phyloP scores from a whole-genome alignment of 2,797 vertebrate species.

The Catostomus latipinnis region DNA sequence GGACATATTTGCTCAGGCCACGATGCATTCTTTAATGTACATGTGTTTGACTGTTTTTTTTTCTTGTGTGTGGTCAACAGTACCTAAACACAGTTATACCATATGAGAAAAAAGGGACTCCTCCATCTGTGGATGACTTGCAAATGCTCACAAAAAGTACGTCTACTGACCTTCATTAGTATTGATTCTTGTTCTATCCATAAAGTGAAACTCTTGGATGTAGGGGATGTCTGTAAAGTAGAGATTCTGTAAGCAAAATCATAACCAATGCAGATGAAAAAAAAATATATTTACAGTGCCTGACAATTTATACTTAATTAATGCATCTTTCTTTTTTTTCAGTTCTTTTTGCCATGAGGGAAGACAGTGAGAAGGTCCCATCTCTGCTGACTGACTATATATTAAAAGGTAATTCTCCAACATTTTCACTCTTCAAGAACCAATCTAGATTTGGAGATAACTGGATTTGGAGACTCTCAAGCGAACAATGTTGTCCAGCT shows the following conservation, averaged over 20 bases:
- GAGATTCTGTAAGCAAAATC: not conserved
- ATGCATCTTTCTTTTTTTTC: not conserved
- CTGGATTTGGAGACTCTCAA: too few species aligned
- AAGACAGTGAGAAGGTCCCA: slow-evolving; percentile 98
- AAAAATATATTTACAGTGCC: not conserved
- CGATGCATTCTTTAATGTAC: not conserved
- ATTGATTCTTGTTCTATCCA: not conserved
- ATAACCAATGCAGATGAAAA: not conserved
- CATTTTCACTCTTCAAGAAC: not conserved
- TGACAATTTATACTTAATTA: too few species aligned
- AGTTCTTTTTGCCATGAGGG: slow-evolving; percentile 98
- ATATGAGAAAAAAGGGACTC: slow-evolving; percentile 89
- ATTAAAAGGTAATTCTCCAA: slow-evolving; percentile 88
- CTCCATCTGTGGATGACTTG: slow-evolving; percentile 93
- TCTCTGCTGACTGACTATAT: slow-evolving; percentile 98
- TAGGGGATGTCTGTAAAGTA: not conserved
- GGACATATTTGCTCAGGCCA: too few species aligned
- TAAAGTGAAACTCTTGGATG: not conserved
- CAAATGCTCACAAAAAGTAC: slow-evolving; percentile 98
- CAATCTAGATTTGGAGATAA: too few species aligned
- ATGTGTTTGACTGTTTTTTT: not conserved
- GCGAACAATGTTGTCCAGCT: too few species aligned
- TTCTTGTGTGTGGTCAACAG: slow-evolving; percentile 68
- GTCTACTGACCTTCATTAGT: slow-evolving; percentile 51
- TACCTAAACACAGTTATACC: slow-evolving; percentile 98